Conservation (phyloP, 2,888 invertebrate genomes). For the Ecliptopera silaceata region DNA sequence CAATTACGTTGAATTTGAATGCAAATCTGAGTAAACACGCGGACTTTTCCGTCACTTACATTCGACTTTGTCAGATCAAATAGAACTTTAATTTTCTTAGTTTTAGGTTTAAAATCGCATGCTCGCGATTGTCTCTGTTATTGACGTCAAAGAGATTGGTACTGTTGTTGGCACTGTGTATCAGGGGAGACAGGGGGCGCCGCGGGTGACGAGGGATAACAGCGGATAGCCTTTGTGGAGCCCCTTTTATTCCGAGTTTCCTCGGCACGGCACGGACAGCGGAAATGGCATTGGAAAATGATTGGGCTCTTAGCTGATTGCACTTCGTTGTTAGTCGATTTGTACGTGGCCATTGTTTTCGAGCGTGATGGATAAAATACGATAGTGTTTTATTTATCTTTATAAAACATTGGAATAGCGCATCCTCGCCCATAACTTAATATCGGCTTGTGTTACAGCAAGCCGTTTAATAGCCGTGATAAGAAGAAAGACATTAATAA, state of each 20-base stretch:
- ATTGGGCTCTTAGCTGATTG: slow-evolving; percentile 81
- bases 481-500: too few species aligned
- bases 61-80: neutral
- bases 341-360: slow-evolving; percentile 13
- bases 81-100: neutral
- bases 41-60: neutral
- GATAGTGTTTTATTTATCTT: neutral
- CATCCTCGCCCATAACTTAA: too few species aligned
- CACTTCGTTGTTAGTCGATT: slow-evolving; percentile 31
- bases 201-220: slow-evolving; percentile 44
- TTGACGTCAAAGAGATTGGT: neutral
- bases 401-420: neutral
- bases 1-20: slow-evolving; percentile 7
- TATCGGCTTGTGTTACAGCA: too few species aligned
- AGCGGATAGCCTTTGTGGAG: slow-evolving; percentile 67
- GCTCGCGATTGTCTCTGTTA: neutral
- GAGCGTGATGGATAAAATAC: neutral
- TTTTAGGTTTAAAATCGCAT: neutral
- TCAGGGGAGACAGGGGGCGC: slow-evolving; percentile 16
- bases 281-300: slow-evolving; percentile 80
- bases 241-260: slow-evolving; percentile 68
- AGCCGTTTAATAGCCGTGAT: too few species aligned
- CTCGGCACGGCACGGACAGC: slow-evolving; percentile 56
- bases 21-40: neutral
- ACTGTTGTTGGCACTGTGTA: slow-evolving; percentile 8